Conservation (phyloP, 2,797 vertebrate genomes). For the Gambelia wislizenii region DNA sequence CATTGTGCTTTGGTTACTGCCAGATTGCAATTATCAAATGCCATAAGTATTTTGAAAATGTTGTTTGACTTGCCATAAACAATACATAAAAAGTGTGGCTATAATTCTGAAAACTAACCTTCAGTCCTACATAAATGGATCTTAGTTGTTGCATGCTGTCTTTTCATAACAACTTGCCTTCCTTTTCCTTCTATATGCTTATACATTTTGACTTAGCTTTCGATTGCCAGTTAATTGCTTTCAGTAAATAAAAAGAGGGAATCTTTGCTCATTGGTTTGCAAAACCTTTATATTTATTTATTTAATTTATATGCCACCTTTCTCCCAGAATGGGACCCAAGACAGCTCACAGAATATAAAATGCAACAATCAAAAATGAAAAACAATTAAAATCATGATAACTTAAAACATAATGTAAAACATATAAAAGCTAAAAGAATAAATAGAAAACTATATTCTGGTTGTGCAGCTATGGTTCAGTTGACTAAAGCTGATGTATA, state of each 20-base stretch:
- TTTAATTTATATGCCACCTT: too few relatives aligned
- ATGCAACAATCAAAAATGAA: too few relatives aligned
- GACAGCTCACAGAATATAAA: too few relatives aligned
- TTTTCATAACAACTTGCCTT: background rate
- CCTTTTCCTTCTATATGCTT: background rate
- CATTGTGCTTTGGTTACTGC: background rate
- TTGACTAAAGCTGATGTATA: background rate
- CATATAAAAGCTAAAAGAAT: too few relatives aligned
- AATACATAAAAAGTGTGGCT: fast-evolving
- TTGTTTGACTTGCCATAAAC: fast-evolving
- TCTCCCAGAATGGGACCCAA: too few relatives aligned
- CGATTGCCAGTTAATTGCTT: background rate
- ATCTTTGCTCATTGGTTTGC: background rate
- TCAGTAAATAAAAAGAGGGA: background rate
- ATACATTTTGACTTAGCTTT: background rate
- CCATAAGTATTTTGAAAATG: background rate
- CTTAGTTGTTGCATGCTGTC: background rate
- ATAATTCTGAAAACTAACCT: fast-evolving
- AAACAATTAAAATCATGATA: too few relatives aligned
- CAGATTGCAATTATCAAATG: background rate
- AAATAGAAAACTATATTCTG: too few relatives aligned
- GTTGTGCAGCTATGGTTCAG: background rate
- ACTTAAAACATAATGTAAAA: too few relatives aligned
- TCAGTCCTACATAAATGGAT: background rate
- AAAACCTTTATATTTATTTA: background rate